phyloP scores from a whole-genome alignment of 2,113 vertebrate genomes.

The Tor tambroides region DNA sequence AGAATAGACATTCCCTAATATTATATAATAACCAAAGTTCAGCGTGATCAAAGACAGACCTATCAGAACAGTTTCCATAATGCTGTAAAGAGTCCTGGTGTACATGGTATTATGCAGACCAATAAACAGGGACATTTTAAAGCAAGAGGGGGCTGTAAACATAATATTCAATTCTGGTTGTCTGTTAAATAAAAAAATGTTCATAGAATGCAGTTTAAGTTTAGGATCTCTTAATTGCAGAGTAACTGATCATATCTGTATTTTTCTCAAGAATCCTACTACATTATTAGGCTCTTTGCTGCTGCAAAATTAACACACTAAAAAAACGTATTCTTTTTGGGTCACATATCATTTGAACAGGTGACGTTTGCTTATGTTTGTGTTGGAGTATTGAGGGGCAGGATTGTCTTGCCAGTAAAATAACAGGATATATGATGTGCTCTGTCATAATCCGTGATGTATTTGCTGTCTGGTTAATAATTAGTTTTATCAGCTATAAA shows the following conservation, averaged over 20 bases:
- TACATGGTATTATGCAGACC: background rate
- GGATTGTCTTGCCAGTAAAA: no score
- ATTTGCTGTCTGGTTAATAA: background rate
- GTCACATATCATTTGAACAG: background rate
- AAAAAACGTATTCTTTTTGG: background rate
- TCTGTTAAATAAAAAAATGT: background rate
- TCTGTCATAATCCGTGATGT: background rate
- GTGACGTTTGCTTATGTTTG: background rate
- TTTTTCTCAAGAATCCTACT: background rate
- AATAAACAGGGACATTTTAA: background rate
- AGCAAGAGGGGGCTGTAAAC: background rate
- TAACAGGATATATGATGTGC: background rate
- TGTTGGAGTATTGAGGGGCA: background rate
- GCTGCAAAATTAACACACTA: slow-evolving; percentile 4
- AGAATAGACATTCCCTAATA: slow-evolving; percentile 1
- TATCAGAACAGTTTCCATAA: background rate
- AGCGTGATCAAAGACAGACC: background rate
- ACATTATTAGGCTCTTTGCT: background rate
- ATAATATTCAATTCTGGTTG: background rate
- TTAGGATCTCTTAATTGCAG: background rate
- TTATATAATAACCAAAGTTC: background rate
- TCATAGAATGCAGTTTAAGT: background rate
- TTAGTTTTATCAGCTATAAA: background rate
- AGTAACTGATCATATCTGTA: background rate
- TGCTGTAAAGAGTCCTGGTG: background rate